These are phyloP conservation scores for Tichodroma muraria DNA, from an alignment of 2,113 vertebrate genomes.

Conservation along the genomic window DNA sequence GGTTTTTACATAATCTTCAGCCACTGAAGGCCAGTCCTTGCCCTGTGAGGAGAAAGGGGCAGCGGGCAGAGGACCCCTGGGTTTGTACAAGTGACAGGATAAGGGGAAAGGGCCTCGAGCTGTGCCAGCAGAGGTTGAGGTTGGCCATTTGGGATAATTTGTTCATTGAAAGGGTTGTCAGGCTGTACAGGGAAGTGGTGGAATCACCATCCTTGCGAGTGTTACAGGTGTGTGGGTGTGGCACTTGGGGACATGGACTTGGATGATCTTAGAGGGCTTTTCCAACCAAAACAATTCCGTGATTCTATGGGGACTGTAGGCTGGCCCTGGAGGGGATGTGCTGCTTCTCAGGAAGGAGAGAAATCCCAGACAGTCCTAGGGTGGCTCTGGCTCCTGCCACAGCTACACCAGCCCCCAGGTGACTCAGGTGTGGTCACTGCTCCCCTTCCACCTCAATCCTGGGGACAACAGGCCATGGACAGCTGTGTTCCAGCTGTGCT, in stretches of 20 bases:
- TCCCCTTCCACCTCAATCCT: background rate
- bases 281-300: background rate
- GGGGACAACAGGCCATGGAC: background rate
- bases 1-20: conserved; percentile 23
- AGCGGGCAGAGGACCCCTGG: background rate
- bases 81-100: background rate
- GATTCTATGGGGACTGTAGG: fast-evolving
- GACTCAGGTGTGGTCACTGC: background rate
- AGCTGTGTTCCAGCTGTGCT: fast-evolving
- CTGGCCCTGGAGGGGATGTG: background rate
- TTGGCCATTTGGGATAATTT: background rate
- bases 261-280: background rate
- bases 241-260: too few relatives aligned
- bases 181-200: background rate
- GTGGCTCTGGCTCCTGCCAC: background rate
- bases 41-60: background rate
- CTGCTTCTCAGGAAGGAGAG: background rate
- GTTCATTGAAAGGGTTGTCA: background rate
- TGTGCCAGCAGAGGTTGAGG: background rate
- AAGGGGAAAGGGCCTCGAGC: fast-evolving
- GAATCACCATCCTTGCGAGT: background rate
- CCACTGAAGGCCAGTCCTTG: background rate
- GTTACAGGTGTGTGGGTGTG: background rate
- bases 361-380: background rate
- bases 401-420: background rate